A percentile compares a stretch with the other conserved stretches of the same genome.
Evolutionary conservation across 2,797 vertebrate genomes (phyloP).

Genomic region (Pipistrellus pygmaeus): DNA sequence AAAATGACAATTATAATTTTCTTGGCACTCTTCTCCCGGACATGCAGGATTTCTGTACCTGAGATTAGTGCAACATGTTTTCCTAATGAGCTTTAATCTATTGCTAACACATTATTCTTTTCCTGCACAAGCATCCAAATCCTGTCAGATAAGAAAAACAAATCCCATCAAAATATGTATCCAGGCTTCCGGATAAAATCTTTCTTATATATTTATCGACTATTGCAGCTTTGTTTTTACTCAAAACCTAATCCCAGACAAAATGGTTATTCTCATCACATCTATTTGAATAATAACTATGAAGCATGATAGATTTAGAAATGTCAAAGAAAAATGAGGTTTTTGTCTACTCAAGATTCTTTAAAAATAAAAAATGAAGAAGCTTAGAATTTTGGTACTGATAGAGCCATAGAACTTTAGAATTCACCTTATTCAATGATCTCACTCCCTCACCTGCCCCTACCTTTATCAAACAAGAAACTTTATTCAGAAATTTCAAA

Average conservation of each 20-base stretch:
- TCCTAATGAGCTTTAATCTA: slow-evolving; percentile 61
- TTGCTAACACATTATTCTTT: slow-evolving; percentile 33
- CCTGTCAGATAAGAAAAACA: slow-evolving; percentile 62
- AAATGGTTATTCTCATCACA: slow-evolving; percentile 29
- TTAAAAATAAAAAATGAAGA: neutral
- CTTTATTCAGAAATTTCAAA: neutral
- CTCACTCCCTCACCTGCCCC: neutral
- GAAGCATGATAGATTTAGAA: slow-evolving; percentile 44
- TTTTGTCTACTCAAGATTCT: neutral
- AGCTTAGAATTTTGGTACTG: neutral
- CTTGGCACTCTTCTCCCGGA: slow-evolving; percentile 41
- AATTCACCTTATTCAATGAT: neutral
- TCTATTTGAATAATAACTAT: slow-evolving; percentile 58
- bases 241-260: slow-evolving; percentile 62
- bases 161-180: slow-evolving; percentile 50
- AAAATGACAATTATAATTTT: slow-evolving; percentile 56
- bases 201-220: slow-evolving; percentile 62
- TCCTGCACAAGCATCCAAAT: slow-evolving; percentile 45
- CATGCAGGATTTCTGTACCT: slow-evolving; percentile 35
- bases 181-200: slow-evolving; percentile 51
- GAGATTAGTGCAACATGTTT: slow-evolving; percentile 5
- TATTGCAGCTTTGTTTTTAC: slow-evolving; percentile 68
- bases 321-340: slow-evolving; percentile 2
- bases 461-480: neutral
- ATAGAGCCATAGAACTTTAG: neutral